Evolutionary conservation across 2,113 vertebrate species (phyloP), one percentile per base, ranked within the genome.

Genomic region (Lipophrys pholis): DNA sequence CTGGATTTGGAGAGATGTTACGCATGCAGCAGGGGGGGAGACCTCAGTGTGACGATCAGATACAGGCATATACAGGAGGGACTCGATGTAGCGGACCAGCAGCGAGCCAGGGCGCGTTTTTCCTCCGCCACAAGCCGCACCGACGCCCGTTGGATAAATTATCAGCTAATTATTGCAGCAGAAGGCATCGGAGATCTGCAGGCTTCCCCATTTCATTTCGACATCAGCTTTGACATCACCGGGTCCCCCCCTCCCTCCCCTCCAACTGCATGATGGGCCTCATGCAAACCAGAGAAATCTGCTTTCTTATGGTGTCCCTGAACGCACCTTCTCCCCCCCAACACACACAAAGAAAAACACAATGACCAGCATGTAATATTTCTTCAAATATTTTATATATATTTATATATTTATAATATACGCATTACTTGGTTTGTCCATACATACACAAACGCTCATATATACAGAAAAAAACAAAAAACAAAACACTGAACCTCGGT

Each of bases 221-320:
- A 80, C 87, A 89, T 90, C 90, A 89, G 85, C 79, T 71, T 89
- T 90, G 89, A 92, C 91, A 91, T 92, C 90, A 93, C 76, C 38
- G 87, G 69, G 73, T 81, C 71, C 86, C 81, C 85, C 82, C 64
- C 57, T 49, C 53, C 30, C 38, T 17, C 38, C 7, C 12, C 12
- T 35, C 55, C 64, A 36, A 72, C 52, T 54, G 69, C 21, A 78
- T 16, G 59, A 69, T 41, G 68, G 78, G 67, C 59, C 80, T 75
- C 56, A 65, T 73, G 80, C 55, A 30, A 30, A 30, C 21, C 21
- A 30, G 2, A 2, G 2, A 30, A 30, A 30, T 30, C 21, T 30
- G 2, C 10, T 59, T 63, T 43, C 17, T 16, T 53, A 14, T 1
- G 3, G 49, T 41, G 70, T 12, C 73, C 76, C 62, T 80, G 65